phyloP scores from a whole-genome alignment of 2,113 vertebrate genomes.

The Rissa tridactyla region DNA sequence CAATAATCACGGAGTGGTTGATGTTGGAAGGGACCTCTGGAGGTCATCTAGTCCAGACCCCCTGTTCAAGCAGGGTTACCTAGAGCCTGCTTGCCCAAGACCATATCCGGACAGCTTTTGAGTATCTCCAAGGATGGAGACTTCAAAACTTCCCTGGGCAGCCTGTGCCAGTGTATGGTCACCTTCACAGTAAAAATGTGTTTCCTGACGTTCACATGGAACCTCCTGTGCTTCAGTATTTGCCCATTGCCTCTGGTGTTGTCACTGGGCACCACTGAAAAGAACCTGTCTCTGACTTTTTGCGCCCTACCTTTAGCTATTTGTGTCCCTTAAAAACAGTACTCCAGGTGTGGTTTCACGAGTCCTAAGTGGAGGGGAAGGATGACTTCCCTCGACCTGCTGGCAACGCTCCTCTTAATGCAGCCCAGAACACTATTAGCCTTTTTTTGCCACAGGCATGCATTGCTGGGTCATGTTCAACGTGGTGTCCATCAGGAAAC shows the following conservation, averaged over 20 bases:
- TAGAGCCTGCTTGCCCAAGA: neutral
- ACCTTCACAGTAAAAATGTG: neutral
- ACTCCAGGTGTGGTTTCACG: neutral
- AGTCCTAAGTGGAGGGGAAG: neutral
- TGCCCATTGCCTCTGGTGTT: neutral
- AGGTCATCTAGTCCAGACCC: neutral
- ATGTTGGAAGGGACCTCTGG: neutral
- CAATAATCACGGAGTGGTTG: neutral
- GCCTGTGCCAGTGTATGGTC: neutral
- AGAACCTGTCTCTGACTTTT: neutral
- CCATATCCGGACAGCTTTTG: neutral
- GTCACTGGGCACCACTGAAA: neutral
- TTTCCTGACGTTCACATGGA: neutral
- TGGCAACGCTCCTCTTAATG: neutral
- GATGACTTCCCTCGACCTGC: accelerated
- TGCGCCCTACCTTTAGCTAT: neutral
- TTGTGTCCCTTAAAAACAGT: neutral
- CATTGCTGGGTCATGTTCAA: neutral
- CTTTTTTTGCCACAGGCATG: neutral
- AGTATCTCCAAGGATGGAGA: neutral
- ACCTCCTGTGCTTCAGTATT: neutral
- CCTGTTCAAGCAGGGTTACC: neutral
- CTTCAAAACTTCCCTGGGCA: neutral
- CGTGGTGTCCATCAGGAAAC: neutral
- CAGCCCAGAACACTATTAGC: neutral